phyloP scores from a whole-genome alignment of 2,888 invertebrate genomes.

The Rhopalosiphum nymphaeae region DNA sequence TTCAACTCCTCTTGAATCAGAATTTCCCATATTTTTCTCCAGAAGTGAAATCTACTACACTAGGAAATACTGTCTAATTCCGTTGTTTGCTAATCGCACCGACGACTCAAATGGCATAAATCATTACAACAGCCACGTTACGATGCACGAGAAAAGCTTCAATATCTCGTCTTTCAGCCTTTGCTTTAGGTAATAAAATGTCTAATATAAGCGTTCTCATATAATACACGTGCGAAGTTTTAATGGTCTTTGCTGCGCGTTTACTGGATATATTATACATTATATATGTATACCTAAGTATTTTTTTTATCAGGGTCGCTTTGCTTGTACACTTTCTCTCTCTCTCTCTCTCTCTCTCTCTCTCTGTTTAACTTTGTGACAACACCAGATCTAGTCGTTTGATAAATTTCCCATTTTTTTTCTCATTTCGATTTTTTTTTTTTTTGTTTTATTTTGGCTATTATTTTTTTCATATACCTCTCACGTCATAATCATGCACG shows the following conservation, averaged over 20 bases:
- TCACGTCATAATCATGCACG: constrained; percentile 63
- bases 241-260: constrained; percentile 42
- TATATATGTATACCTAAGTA: not conserved
- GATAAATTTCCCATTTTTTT: constrained; percentile 56
- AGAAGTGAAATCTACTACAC: not conserved
- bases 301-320: constrained; percentile 38
- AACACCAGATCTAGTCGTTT: constrained; percentile 50
- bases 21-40: not conserved
- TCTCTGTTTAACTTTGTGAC: constrained; percentile 42
- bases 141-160: not conserved
- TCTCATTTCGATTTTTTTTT: constrained; percentile 3
- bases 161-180: not conserved
- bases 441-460: constrained; percentile 49
- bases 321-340: not conserved
- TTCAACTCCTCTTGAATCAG: no score
- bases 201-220: not conserved
- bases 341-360: not conserved
- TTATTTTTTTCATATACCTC: constrained; percentile 32
- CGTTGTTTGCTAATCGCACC: not conserved
- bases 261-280: not conserved
- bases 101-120: not conserved
- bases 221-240: not conserved
- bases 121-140: not conserved
- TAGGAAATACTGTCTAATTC: not conserved
- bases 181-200: not conserved